phyloP scores from a whole-genome alignment of 1,140 invertebrate species.

The Mactra quadrangularis region DNA sequence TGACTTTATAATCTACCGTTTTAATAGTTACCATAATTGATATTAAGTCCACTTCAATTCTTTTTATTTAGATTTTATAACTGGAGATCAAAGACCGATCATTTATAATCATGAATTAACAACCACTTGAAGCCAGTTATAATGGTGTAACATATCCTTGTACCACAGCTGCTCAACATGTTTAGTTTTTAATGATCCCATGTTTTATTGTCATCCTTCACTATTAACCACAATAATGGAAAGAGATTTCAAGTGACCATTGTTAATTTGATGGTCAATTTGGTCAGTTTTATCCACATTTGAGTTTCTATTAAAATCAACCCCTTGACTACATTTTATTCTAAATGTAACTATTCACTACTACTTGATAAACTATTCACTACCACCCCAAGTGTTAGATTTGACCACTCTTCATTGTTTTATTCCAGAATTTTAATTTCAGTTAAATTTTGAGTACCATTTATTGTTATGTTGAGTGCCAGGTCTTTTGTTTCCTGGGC shows the following conservation, averaged over 20 bases:
- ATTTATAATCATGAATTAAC: constrained; percentile 37
- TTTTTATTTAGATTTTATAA: constrained; percentile 45
- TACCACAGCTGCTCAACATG: not conserved
- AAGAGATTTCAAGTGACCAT: not conserved
- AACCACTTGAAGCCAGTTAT: constrained; percentile 29
- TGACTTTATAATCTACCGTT: constrained; percentile 48
- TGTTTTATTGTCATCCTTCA: constrained; percentile 8
- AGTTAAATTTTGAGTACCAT: too few species aligned
- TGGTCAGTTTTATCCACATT: constrained; percentile 1
- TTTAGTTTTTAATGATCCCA: constrained; percentile 33
- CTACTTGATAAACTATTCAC: constrained; percentile 33
- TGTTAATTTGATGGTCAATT: constrained; percentile 26
- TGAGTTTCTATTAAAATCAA: constrained; percentile 6
- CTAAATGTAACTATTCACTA: constrained; percentile 13
- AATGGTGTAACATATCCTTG: constrained; percentile 21
- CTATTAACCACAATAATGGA: not conserved
- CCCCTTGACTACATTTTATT: not conserved
- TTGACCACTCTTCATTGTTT: not conserved
- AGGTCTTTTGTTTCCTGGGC: too few species aligned
- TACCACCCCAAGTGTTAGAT: not conserved
- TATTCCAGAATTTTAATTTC: too few species aligned
- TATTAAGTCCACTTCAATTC: constrained; percentile 21
- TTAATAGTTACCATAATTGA: constrained; percentile 43
- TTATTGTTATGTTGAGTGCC: too few species aligned
- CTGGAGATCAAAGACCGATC: constrained; percentile 37